Evolutionary conservation across 1,140 invertebrate genomes (phyloP), one percentile per base, ranked within the genome.

Genomic region (Metopolophium dirhodum): DNA sequence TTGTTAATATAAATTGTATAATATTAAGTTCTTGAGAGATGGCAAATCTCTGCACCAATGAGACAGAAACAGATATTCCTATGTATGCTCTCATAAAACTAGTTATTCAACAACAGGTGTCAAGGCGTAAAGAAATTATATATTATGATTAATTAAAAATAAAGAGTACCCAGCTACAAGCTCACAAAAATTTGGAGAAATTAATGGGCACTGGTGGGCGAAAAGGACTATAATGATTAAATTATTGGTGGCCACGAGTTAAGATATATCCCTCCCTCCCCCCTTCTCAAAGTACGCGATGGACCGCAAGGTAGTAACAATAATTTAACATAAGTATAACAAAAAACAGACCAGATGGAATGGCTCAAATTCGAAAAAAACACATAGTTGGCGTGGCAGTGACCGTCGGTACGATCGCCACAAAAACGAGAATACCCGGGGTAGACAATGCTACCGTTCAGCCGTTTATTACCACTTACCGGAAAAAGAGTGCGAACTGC

Each of bases 331-430:
- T 57, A 1, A 26, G 57, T 26, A 9, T 26, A 68, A n/a, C 57
- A n/a, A 61, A 61, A 23, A 77, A n/a, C 61, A n/a, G n/a, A 77
- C 30, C n/a, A 18, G 14, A 0, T 14, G 1, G n/a, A n/a, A n/a
- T 77, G 61, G 30, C 14, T 0, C 23, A 11, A 77, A 61, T 61
- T 30, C 0, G 0, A n/a, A 77, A n/a, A n/a, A n/a, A 7, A 18
- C 30, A 1, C 4, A 0, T 6, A 18, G 14, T 0, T 77, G n/a
- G 14, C n/a, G 11, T 30, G 30, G n/a, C n/a, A 2, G 61, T 2
- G 1, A 77, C 14, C 4, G n/a, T 6, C 6, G n/a, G 7, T 18
- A 4, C 30, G 2, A 61, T 3, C 57, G 8, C 26, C 23, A 26
- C 23, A 2, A 61, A 9, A 9, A 61, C 30, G 22, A 61, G 30